Conservation (phyloP, 2,888 invertebrate species). For the Drosophila fungiperda region DNA sequence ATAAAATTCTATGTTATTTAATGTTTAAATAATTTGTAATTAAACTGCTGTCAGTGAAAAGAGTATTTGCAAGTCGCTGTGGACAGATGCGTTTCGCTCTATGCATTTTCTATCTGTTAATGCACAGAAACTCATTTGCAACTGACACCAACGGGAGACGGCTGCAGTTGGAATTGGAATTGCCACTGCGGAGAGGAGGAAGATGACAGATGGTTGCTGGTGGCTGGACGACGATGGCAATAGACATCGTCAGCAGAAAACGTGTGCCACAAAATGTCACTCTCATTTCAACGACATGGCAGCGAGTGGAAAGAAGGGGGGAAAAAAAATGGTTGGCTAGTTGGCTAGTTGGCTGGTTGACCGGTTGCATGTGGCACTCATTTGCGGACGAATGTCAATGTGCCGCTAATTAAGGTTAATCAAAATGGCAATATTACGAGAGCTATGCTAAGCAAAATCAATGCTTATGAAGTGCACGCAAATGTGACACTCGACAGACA, state of each 20-base stretch:
- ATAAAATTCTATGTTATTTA: neutral
- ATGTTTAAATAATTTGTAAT: neutral
- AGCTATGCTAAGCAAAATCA: slow-evolving; percentile 34
- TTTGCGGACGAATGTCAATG: slow-evolving; percentile 70
- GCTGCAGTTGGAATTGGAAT: slow-evolving; percentile 40
- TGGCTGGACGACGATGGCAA: slow-evolving; percentile 20
- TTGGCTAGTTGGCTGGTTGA: slow-evolving; percentile 18
- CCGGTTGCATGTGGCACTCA: slow-evolving; percentile 54
- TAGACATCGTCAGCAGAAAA: slow-evolving; percentile 51
- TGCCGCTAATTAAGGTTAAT: slow-evolving; percentile 77
- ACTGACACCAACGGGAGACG: slow-evolving; percentile 59
- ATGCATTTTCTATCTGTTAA: slow-evolving; percentile 24
- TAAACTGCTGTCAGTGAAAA: neutral
- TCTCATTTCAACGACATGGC: slow-evolving; percentile 64
- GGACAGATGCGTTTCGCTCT: neutral
- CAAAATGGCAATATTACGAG: slow-evolving; percentile 61
- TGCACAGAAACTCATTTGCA: slow-evolving; percentile 73
- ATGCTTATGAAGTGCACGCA: slow-evolving; percentile 48
- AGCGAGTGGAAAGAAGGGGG: slow-evolving; percentile 11
- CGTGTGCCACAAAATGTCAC: slow-evolving; percentile 76
- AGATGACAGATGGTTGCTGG: slow-evolving; percentile 2
- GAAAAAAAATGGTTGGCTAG: neutral
- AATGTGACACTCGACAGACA: slow-evolving; percentile 35
- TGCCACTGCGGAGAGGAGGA: slow-evolving; percentile 14
- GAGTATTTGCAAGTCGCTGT: slow-evolving; percentile 19